A percentile compares a stretch with the other conserved stretches of the same genome.
These are phyloP conservation scores for Lagenorhynchus albirostris DNA, from an alignment of 2,113 vertebrate species.

Conservation along the genomic window DNA sequence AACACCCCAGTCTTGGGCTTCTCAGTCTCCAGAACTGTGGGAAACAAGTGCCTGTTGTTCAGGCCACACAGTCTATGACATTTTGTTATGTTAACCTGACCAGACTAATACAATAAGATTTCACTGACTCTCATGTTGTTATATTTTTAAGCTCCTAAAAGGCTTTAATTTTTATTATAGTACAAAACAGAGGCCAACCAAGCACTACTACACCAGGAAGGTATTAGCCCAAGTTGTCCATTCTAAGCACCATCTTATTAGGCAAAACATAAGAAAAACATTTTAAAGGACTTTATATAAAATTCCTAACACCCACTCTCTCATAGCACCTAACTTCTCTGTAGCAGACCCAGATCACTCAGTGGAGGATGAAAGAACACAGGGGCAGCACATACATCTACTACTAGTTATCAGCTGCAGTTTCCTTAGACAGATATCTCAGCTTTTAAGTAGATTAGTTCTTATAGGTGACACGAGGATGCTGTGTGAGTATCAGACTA, in stretches of 20 bases:
- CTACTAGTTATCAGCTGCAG: not conserved
- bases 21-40: not conserved
- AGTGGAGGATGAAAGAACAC: not conserved
- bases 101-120: not conserved
- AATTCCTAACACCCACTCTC: not conserved
- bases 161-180: not conserved
- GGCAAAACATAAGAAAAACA: not conserved
- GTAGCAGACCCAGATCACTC: not conserved
- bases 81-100: not conserved
- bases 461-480: rapidly evolving
- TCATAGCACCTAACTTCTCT: not conserved
- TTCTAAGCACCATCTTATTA: not conserved
- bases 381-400: rapidly evolving
- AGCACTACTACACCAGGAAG: not conserved
- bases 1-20: not conserved
- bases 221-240: not conserved
- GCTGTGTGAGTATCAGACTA: not conserved
- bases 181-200: not conserved
- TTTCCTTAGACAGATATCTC: not conserved
- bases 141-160: not conserved
- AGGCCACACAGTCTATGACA: not conserved
- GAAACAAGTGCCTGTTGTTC: not conserved
- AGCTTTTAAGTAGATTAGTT: not conserved
- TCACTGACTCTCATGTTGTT: not conserved
- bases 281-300: not conserved